These are phyloP conservation scores for Ifrita kowaldi DNA, from an alignment of 2,113 vertebrate genomes.

Conservation along the genomic window DNA sequence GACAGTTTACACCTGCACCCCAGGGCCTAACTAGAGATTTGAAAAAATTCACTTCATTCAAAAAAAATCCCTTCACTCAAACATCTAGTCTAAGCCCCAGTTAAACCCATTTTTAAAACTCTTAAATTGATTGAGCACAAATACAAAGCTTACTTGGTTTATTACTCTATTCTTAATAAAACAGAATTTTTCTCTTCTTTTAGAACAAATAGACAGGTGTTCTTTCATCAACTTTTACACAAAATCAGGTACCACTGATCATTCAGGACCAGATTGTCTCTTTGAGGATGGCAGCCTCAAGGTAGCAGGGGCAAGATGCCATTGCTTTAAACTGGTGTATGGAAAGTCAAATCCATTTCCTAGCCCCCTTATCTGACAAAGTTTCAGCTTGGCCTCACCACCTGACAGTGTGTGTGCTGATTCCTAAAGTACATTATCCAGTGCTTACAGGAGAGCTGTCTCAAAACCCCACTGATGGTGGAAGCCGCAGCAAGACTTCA, in stretches of 20 bases:
- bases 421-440: not conserved
- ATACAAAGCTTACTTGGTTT: not conserved
- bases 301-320: not conserved
- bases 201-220: not conserved
- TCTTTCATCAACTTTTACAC: not conserved
- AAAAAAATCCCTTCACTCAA: not conserved
- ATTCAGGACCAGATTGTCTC: not conserved
- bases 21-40: not conserved
- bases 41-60: not conserved
- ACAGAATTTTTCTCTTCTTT: not conserved
- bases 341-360: not conserved
- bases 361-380: not conserved
- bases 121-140: not conserved
- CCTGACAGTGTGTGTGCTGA: not conserved
- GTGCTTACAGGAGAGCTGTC: not conserved
- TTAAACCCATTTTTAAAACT: not conserved
- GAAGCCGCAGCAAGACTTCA: not conserved
- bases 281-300: not conserved
- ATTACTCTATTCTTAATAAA: not conserved
- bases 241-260: not conserved
- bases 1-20: not conserved
- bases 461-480: not conserved
- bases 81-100: not conserved
- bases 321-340: not conserved
- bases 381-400: not conserved